Base-by-base conservation (phyloP, 2,797 vertebrate species). In the Melanotaenia maccullochi region DNA sequence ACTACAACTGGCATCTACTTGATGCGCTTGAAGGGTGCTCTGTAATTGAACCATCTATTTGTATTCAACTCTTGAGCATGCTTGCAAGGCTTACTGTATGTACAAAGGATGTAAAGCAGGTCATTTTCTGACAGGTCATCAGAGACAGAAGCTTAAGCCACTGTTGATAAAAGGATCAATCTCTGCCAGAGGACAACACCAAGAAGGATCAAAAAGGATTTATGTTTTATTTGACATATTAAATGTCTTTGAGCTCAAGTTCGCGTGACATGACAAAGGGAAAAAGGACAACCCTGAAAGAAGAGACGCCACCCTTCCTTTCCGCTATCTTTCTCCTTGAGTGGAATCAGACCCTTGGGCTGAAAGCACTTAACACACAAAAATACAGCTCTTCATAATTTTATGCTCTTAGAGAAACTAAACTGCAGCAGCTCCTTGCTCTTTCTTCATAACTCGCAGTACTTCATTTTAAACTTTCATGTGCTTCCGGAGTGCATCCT, bases 401-500 rank as follows among this genome's bases (percentile, higher is more conserved):
- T 81, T 65, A 62, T 71, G 60, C 71, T 85, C 62, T 86, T 76
- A 51, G 57, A 24, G 69, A 87, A 85, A 68, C 44, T 65, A 79
- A 85, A 73, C 74, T 63, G 67, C 66, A 70, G 74, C 54, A 62
- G 42, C 65, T 73, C 49, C 60, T 65, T 65, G 72, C 65, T 78
- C 42, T 81, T 71, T 74, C 60, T 83, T 63, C 71, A 65, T 54
- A 82, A 81, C 76, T 75, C 87, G 84, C 75, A 75, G 77, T 74
- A 72, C 73, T 85, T 59, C 60, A 71, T 89, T 87, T 91, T 85
- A 87, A 87, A 90, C 52, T 84, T 87, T 86, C 38, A 88, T 90
- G 84, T 65, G 75, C 75, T 87, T 85, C 71, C 71, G 85, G 80
- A 75, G 73, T 51, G 51, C 82, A 68, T 85, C 79, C 25, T 68